phyloP scores from a whole-genome alignment of 2,888 invertebrate species.

The Ceramica pisi region DNA sequence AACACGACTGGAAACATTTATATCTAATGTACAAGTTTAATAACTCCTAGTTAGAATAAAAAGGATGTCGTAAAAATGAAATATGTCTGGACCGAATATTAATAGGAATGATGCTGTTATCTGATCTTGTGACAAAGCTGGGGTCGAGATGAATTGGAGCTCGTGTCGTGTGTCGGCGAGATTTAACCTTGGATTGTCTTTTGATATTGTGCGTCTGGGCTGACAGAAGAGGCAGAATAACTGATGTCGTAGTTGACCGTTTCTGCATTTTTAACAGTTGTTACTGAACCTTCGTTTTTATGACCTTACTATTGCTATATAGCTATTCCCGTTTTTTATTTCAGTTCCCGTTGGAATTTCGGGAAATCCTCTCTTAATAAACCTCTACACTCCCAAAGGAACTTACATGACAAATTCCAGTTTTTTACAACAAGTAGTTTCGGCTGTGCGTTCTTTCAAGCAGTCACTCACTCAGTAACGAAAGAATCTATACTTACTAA shows the following conservation, averaged over 20 bases:
- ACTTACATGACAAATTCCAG: no score
- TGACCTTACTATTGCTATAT: no score
- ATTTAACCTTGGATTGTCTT: constrained; percentile 28
- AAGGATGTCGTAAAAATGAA: constrained; percentile 59
- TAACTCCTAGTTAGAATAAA: constrained; percentile 32
- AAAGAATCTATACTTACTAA: no score
- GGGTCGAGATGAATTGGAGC: constrained; percentile 26
- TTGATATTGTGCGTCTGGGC: constrained; percentile 16
- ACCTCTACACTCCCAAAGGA: no score
- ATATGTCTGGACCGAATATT: constrained; percentile 48
- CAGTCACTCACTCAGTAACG: no score
- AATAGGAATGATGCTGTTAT: constrained; percentile 43
- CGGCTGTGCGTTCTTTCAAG: no score
- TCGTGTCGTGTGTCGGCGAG: constrained; percentile 17
- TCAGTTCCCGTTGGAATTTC: no score
- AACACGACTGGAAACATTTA: constrained; percentile 1
- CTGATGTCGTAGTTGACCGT: background rate
- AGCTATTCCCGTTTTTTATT: no score
- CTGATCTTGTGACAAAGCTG: constrained; percentile 49
- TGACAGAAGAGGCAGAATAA: background rate
- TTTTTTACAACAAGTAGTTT: no score
- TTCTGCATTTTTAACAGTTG: background rate
- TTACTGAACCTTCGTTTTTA: no score
- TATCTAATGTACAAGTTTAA: constrained; percentile 25
- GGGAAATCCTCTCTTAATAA: no score